Percentiles rank a stretch among this genome's conserved stretches.
Conservation (phyloP, 2,113 vertebrate genomes). For the Nannospalax galili region DNA sequence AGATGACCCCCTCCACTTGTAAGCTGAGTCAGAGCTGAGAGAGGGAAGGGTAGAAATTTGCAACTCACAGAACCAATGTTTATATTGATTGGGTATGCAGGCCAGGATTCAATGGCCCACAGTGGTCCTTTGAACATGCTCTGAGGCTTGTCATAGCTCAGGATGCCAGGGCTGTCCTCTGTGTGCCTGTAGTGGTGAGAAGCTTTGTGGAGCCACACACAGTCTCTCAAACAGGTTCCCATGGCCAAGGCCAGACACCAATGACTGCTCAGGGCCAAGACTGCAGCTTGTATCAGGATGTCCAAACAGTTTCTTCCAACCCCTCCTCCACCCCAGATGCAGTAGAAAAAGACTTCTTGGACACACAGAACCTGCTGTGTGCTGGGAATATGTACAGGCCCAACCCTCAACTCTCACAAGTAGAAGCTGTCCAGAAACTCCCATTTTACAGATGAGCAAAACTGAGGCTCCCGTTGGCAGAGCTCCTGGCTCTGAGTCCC, state of each 20-base stretch:
- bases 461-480: background rate
- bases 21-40: background rate
- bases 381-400: background rate
- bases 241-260: background rate
- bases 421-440: background rate
- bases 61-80: no score
- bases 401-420: background rate
- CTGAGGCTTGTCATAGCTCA: background rate
- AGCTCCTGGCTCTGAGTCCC: background rate
- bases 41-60: background rate
- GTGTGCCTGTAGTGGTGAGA: background rate
- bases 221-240: background rate
- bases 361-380: background rate
- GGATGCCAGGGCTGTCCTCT: background rate
- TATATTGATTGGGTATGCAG: rapidly evolving
- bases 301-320: background rate
- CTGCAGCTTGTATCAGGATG: background rate
- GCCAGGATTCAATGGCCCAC: no score
- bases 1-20: background rate
- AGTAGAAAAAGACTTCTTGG: background rate
- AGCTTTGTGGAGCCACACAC: no score
- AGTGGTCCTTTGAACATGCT: background rate
- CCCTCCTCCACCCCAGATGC: background rate
- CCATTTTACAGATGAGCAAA: slow-evolving; percentile 6
- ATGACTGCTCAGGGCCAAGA: no score